These are phyloP conservation scores for Plumapathes pennacea DNA, from an alignment of 92 coral and sea anemone species.

Conservation along the genomic window DNA sequence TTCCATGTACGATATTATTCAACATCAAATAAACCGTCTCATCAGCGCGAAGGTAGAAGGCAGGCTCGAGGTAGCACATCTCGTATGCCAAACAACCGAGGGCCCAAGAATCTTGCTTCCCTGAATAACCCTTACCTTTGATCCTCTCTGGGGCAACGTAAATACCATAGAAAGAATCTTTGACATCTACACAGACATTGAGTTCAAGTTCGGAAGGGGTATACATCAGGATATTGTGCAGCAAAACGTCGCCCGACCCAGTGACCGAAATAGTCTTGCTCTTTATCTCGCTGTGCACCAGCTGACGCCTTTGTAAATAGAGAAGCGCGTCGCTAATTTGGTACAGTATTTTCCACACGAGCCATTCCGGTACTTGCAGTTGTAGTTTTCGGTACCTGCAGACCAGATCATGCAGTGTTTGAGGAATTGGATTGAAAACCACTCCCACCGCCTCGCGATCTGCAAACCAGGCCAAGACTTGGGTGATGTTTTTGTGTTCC, in stretches of 20 bases:
- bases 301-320: constrained; percentile 59
- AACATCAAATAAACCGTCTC: constrained; percentile 48
- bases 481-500: constrained; percentile 53
- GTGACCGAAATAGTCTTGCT: constrained; percentile 63
- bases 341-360: constrained; percentile 60
- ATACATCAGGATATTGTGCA: constrained; percentile 69
- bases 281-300: constrained; percentile 49
- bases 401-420: constrained; percentile 46
- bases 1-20: constrained; percentile 64
- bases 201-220: constrained; percentile 46
- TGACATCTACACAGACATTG: constrained; percentile 46
- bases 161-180: constrained; percentile 51
- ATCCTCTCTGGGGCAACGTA: constrained; percentile 77
- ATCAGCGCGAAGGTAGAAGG: constrained; percentile 35
- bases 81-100: constrained; percentile 70
- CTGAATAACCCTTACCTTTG: constrained; percentile 46
- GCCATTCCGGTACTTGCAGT: constrained; percentile 35
- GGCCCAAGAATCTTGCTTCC: constrained; percentile 60
- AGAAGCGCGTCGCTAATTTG: constrained; percentile 56
- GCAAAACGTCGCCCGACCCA: constrained; percentile 43
- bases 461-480: constrained; percentile 45
- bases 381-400: constrained; percentile 37
- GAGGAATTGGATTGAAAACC: constrained; percentile 53
- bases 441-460: constrained; percentile 53
- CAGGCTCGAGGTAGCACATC: constrained; percentile 54